Conservation (phyloP, 2,113 vertebrate species). For the Mola mola region DNA sequence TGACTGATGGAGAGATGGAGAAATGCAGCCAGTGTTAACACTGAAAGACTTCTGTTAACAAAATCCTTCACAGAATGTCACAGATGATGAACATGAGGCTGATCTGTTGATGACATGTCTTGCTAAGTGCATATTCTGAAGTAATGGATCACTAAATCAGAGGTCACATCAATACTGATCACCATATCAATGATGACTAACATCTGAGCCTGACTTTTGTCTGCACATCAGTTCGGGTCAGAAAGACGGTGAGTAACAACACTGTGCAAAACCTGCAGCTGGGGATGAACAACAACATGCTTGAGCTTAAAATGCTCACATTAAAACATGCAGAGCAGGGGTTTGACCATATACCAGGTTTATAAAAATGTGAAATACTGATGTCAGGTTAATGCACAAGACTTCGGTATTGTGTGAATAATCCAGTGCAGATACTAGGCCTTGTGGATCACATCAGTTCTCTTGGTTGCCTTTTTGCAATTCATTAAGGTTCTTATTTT, state of each 20-base stretch:
- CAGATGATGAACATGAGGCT: background rate
- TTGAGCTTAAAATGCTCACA: too few species aligned
- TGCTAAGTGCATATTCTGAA: background rate
- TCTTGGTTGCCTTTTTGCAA: too few species aligned
- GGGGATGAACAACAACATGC: too few species aligned
- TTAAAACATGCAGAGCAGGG: too few species aligned
- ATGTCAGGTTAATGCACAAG: too few species aligned
- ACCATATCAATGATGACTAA: background rate
- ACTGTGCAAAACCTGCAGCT: background rate
- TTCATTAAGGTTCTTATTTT: too few species aligned
- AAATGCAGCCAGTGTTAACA: conserved; percentile 5
- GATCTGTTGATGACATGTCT: background rate
- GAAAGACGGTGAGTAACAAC: too few species aligned
- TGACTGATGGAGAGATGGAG: conserved; percentile 54
- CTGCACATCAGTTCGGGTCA: conserved; percentile 6
- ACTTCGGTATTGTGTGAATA: too few species aligned
- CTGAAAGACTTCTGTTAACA: background rate
- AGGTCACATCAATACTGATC: conserved; percentile 12
- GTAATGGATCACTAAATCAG: conserved; percentile 2
- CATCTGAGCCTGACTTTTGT: conserved; percentile 21
- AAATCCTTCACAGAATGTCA: conserved; percentile 10
- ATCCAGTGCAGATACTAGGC: too few species aligned
- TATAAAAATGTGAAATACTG: too few species aligned
- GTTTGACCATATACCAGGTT: too few species aligned
- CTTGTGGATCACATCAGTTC: too few species aligned